Evolutionary conservation across 2,113 vertebrate species (phyloP).

Genomic region (Cacatua alba): DNA sequence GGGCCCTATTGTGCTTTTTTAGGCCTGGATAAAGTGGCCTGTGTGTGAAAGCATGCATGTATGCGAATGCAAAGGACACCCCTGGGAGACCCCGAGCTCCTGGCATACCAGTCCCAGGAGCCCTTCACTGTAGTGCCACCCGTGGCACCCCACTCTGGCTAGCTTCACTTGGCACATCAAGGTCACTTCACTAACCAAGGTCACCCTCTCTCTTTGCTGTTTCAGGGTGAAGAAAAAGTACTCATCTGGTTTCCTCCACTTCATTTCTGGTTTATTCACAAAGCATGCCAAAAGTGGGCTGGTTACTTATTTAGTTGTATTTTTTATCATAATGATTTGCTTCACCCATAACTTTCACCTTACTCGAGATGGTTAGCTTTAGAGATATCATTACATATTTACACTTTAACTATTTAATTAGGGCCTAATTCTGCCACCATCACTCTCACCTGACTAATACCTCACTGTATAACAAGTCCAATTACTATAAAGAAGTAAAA

Average conservation of each 20-base stretch:
- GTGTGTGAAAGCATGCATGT: background rate
- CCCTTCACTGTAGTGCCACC: rapidly evolving
- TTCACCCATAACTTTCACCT: background rate
- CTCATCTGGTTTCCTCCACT: background rate
- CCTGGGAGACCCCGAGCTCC: background rate
- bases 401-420: slow-evolving; percentile 42
- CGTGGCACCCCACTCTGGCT: background rate
- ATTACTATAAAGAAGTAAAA: slow-evolving; percentile 52
- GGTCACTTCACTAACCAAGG: background rate
- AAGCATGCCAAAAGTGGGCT: background rate
- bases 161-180: background rate
- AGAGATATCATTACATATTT: background rate
- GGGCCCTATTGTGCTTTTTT: background rate
- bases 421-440: slow-evolving; percentile 43
- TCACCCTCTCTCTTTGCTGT: background rate
- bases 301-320: background rate
- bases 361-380: background rate
- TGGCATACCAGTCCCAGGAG: background rate
- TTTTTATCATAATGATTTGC: background rate
- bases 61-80: background rate
- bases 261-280: background rate
- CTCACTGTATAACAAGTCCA: slow-evolving; percentile 11
- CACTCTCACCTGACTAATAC: slow-evolving; percentile 50
- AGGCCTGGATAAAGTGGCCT: background rate
- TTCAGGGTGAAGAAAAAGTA: background rate